Evolutionary conservation across 2,888 invertebrate species (phyloP).

Genomic region (Hypomecis atomaria): DNA sequence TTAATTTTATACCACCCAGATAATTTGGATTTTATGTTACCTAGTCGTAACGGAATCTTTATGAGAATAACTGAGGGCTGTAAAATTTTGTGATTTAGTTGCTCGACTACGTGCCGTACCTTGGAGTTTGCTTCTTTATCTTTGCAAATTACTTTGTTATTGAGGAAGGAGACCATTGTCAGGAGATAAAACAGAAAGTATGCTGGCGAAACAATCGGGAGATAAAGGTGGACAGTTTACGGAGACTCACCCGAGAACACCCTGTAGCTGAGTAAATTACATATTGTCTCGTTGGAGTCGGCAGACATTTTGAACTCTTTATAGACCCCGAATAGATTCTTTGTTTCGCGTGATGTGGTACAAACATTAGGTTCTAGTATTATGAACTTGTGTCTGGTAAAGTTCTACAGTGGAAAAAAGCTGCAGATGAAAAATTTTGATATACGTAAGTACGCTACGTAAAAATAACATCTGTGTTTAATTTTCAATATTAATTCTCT

Average conservation of each 20-base stretch:
- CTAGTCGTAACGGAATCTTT: slow-evolving; percentile 59
- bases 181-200: slow-evolving; percentile 26
- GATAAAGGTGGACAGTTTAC: slow-evolving; percentile 36
- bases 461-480: no score
- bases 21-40: slow-evolving; percentile 70
- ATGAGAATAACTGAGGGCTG: slow-evolving; percentile 52
- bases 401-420: no score
- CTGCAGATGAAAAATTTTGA: no score
- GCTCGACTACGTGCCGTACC: slow-evolving; percentile 32
- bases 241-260: slow-evolving; percentile 17
- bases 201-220: slow-evolving; percentile 54
- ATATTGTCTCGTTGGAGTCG: slow-evolving; percentile 19
- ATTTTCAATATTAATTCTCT: no score
- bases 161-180: slow-evolving; percentile 39
- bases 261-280: slow-evolving; percentile 26
- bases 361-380: slow-evolving; percentile 17
- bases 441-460: no score
- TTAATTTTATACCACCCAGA: slow-evolving; percentile 74
- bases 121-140: slow-evolving; percentile 38
- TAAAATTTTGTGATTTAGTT: slow-evolving; percentile 51
- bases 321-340: slow-evolving; percentile 1
- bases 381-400: slow-evolving; percentile 30
- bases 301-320: slow-evolving; percentile 2
- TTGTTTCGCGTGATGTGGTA: slow-evolving; percentile 10
- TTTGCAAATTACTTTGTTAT: slow-evolving; percentile 34